These are phyloP conservation scores for Unio pictorum DNA, from an alignment of 2,888 invertebrate genomes.

Conservation along the genomic window DNA sequence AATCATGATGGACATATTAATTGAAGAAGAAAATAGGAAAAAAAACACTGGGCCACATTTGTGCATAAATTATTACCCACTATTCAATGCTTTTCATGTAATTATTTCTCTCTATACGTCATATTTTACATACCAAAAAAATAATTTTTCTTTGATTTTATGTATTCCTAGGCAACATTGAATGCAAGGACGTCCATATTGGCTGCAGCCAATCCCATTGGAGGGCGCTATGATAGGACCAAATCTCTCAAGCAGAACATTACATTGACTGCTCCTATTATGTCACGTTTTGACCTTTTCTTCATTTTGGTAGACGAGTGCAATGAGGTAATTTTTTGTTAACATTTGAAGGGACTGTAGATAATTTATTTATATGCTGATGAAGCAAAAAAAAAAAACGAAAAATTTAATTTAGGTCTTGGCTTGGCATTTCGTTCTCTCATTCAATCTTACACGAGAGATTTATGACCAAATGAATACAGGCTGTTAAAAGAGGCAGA, in stretches of 20 bases:
- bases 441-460: no score
- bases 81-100: background rate
- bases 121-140: background rate
- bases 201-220: conserved; percentile 98
- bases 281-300: conserved; percentile 99
- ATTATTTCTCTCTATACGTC: background rate
- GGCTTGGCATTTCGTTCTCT: no score
- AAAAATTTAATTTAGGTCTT: no score
- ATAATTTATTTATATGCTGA: no score
- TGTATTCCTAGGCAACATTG: conserved; percentile 83
- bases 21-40: no score
- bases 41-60: no score
- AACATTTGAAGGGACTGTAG: no score
- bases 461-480: no score
- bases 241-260: conserved; percentile 97
- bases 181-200: conserved; percentile 98
- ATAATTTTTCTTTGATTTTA: background rate
- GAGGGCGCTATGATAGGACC: conserved; percentile 95
- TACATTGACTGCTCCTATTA: conserved; percentile 93
- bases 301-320: conserved; percentile 98
- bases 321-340: conserved; percentile 78
- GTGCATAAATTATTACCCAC: no score
- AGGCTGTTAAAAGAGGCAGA: no score
- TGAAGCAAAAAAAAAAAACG: no score
- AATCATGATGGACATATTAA: no score